These are phyloP conservation scores for Loripinus fragilis DNA, from an alignment of 2,888 invertebrate genomes.

Conservation along the genomic window DNA sequence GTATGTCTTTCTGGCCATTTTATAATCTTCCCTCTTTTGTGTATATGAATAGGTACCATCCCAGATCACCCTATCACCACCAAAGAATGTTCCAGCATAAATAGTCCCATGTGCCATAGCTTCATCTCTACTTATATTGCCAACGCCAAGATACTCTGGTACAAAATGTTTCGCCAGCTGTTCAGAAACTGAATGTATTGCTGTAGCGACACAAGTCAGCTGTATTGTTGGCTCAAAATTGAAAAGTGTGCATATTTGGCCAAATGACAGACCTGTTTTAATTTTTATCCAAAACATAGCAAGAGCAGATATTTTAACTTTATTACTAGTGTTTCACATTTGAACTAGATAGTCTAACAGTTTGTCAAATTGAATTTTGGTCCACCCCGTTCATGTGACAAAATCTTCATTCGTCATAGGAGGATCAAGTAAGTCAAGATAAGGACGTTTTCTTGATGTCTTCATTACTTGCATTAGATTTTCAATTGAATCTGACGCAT, in stretches of 20 bases:
- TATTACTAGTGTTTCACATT: conserved; percentile 84
- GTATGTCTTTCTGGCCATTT: not conserved
- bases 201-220: not conserved
- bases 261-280: not conserved
- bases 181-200: not conserved
- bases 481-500: not conserved
- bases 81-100: not conserved
- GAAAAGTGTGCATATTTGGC: not conserved
- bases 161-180: not conserved
- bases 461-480: not conserved
- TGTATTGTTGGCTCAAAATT: not conserved
- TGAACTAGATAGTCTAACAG: no score
- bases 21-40: conserved; percentile 1
- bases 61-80: not conserved
- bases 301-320: not conserved
- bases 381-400: not conserved
- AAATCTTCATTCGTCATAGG: not conserved
- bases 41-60: conserved; percentile 2
- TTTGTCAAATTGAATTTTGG: not conserved
- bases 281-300: not conserved
- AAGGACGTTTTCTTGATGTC: not conserved
- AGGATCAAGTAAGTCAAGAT: not conserved
- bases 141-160: not conserved
- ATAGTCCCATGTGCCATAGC: not conserved
- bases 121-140: not conserved